Evolutionary conservation across 2,888 invertebrate species (phyloP).

Genomic region (Odontocerum albicorne): DNA sequence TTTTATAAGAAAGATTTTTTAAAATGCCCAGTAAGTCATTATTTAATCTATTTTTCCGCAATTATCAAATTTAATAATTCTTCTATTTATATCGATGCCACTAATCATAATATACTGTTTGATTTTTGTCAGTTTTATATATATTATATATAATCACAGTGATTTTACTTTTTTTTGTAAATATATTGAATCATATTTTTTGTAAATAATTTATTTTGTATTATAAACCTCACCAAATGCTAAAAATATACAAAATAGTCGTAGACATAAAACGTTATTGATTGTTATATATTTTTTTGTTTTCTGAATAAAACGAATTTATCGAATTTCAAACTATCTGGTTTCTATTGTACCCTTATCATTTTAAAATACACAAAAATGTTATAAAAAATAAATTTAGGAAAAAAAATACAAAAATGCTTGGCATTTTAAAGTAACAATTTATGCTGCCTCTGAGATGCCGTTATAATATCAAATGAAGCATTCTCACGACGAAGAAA

Average conservation of each 20-base stretch:
- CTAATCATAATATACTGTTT: too few species aligned
- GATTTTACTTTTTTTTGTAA: slow-evolving; percentile 5
- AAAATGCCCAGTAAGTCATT: background rate
- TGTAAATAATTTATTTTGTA: slow-evolving; percentile 33
- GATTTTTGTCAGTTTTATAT: background rate
- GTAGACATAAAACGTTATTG: slow-evolving; percentile 35
- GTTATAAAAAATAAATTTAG: too few species aligned
- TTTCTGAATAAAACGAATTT: slow-evolving; percentile 36
- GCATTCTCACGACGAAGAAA: slow-evolving; percentile 12
- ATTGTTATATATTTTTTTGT: slow-evolving; percentile 36
- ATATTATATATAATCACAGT: background rate
- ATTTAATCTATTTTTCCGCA: background rate
- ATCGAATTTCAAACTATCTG: slow-evolving; percentile 32
- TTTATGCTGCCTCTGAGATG: slow-evolving; percentile 16
- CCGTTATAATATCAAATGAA: slow-evolving; percentile 19
- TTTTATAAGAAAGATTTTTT: background rate
- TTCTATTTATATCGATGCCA: too few species aligned
- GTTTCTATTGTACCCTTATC: slow-evolving; percentile 24
- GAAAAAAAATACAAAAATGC: too few species aligned
- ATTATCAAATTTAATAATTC: background rate
- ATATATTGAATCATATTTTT: slow-evolving; percentile 4
- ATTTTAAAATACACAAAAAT: slow-evolving; percentile 5
- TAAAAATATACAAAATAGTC: slow-evolving; percentile 33
- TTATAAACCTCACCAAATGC: slow-evolving; percentile 33
- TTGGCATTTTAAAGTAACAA: too few species aligned